These are phyloP conservation scores for Colinus virginianus DNA, from an alignment of 2,113 vertebrate species.

Conservation along the genomic window DNA sequence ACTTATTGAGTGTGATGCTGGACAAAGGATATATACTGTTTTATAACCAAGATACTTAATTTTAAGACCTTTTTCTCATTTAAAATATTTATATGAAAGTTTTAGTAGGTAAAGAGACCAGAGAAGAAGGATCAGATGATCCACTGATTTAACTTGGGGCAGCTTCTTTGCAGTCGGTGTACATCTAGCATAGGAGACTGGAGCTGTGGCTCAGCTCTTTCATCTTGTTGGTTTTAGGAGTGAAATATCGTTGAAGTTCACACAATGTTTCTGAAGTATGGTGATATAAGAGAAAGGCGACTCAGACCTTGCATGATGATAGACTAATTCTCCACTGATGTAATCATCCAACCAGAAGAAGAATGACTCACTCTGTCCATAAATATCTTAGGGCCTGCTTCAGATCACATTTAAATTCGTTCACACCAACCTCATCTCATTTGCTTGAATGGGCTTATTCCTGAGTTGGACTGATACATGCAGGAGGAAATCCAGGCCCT, in stretches of 20 bases:
- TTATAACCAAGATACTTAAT: not conserved
- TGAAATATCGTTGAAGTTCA: not conserved
- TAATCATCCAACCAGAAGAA: slow-evolving; percentile 13
- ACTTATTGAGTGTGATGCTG: not conserved
- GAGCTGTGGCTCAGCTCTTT: not conserved
- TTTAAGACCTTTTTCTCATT: not conserved
- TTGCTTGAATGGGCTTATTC: slow-evolving; percentile 28
- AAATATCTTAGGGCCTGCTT: slow-evolving; percentile 30
- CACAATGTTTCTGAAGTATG: not conserved
- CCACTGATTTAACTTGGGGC: not conserved
- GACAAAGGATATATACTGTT: not conserved
- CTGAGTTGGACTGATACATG: not conserved
- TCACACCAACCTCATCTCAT: slow-evolving; percentile 28
- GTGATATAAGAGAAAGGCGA: not conserved
- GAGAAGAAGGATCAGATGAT: not conserved
- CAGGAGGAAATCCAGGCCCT: slow-evolving; percentile 8
- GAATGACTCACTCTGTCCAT: slow-evolving; percentile 40
- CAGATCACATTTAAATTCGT: not conserved
- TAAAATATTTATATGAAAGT: not conserved
- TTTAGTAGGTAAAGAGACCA: not conserved
- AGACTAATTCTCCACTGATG: slow-evolving; percentile 28
- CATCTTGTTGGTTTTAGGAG: not conserved
- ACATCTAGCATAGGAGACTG: fast-evolving
- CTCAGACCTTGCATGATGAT: not conserved
- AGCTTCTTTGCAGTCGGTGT: not conserved